Percentiles rank a stretch among this genome's conserved stretches.
phyloP scores from a whole-genome alignment of 2,113 vertebrate genomes.

The Cinclus cinclus region DNA sequence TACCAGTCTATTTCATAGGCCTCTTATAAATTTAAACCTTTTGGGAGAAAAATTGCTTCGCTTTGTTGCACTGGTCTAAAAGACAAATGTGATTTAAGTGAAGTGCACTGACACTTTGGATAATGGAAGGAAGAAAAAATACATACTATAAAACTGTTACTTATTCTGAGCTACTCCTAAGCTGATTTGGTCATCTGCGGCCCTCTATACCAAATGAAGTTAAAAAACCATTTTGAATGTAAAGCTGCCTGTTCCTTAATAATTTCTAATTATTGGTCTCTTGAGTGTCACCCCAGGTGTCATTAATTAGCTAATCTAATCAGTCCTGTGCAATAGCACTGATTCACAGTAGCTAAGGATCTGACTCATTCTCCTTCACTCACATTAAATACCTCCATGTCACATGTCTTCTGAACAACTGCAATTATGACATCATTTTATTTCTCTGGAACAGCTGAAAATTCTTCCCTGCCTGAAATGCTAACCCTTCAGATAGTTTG shows the following conservation, averaged over 20 bases:
- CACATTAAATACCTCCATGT: background rate
- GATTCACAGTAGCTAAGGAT: background rate
- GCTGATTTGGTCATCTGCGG: background rate
- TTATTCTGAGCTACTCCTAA: background rate
- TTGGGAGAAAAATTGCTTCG: background rate
- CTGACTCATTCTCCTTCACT: background rate
- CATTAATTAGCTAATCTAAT: background rate
- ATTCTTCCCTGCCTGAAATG: background rate
- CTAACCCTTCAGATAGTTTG: background rate
- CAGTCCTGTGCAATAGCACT: background rate
- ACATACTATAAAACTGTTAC: background rate
- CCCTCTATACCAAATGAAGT: background rate
- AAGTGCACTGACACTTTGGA: background rate
- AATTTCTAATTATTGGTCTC: background rate
- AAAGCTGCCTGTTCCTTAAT: background rate
- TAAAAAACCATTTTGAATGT: background rate
- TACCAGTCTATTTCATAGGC: background rate
- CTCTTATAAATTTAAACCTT: background rate
- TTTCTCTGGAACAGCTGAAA: constrained; percentile 20
- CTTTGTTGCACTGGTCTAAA: background rate
- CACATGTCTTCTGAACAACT: background rate
- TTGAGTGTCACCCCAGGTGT: background rate
- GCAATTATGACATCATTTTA: constrained; percentile 26
- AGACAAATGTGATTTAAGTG: background rate
- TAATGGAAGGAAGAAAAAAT: background rate